Base-by-base conservation (phyloP, 2,797 vertebrate genomes). In the Phoeniculus purpureus region DNA sequence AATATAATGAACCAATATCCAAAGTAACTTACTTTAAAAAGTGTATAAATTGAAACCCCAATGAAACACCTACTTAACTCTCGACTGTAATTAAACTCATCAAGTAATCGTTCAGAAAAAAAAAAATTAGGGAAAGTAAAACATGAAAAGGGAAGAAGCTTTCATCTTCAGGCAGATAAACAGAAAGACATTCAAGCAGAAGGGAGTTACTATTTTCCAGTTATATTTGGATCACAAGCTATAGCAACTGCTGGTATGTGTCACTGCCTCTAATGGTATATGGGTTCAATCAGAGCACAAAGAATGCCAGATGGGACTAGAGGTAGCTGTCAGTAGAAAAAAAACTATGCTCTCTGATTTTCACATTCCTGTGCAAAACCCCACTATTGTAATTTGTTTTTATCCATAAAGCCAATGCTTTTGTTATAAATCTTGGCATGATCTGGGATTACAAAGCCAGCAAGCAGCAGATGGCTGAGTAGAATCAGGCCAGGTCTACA, bases 271-370 rank as follows among this genome's bases (percentile, higher is more conserved):
- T 94, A 86, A 81, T 80, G 47, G 80, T 91, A 65, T 82, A 80
- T 62, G 73, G 65, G 68, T 85, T 96, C 85, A 94, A 94, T 90
- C 65, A 85, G 58, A 90, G 73, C 81, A 50, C 68, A 80, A 3
- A 89, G 50, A 77, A 73, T 58, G 64, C 83, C 94, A 95, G 94
- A 92, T 93, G 91, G 92, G 80, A 65, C 89, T 86, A 67, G 23
- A 88, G 51, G 54, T 84, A 91, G 17, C 58, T 94, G 84, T 94
- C 87, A 93, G 68, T 65, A 87, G 61, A 91, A 95, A 76, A 81
- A 74, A 74, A 93, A 86, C 66, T 79, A 15, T 71, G 72, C 56
- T 64, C 13, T 77, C 54, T 80, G 82, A 84, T 90, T 95, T 95
- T 71, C 85, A 74, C 60, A 48, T 75, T 88, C 74, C 91, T 84